Evolutionary conservation across 2,113 vertebrate species (phyloP), one percentile per base, ranked within the genome.

Genomic region (Pyxicephalus adspersus): DNA sequence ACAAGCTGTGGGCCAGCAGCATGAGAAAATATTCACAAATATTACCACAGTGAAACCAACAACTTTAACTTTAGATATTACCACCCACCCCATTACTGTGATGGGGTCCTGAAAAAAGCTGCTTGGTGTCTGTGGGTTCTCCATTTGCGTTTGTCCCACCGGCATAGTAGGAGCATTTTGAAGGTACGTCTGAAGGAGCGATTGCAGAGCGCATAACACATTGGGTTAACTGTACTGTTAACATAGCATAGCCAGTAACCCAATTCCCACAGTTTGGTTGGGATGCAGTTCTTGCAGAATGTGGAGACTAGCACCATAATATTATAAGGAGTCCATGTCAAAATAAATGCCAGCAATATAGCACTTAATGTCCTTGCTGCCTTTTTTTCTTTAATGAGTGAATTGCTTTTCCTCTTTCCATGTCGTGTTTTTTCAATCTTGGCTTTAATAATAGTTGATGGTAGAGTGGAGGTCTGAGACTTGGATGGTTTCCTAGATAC

Each of bases 191-290:
- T 87, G 89, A 94, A 94, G 58, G 91, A 89, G 34, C 90, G 86
- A 84, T 93, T 94, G 87, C 93, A 94, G 76, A 94, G 91, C 19
- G 94, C 93, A 1, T 94, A 94, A 85, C 94, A 94, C 90, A 94
- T 88, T 79, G 94, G 94, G 86, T 94, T 94, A 71, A 94, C 83
- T 0, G 94, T 94, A 85, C 94, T 94, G 86, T 94, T 94, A 76
- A 94, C 90, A 0, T 94, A 94, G 83, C 94, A 94, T 17, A 94
- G 88, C 94, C 94, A 94, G 86, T 94, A 94, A 68, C 94, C 94
- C 76, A 94, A 85, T 70, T 93, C 89, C 93, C 94, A 94, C 55
- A 94, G 86, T 50, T 85, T 90, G 22, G 85, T 87, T 0, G 93
- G 94, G 18, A 94, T 88, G 0, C 91, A 92, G 81, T 89, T 81